These are phyloP conservation scores for Nannobrachium achirus DNA, from an alignment of 2,113 vertebrate genomes.

Conservation along the genomic window DNA sequence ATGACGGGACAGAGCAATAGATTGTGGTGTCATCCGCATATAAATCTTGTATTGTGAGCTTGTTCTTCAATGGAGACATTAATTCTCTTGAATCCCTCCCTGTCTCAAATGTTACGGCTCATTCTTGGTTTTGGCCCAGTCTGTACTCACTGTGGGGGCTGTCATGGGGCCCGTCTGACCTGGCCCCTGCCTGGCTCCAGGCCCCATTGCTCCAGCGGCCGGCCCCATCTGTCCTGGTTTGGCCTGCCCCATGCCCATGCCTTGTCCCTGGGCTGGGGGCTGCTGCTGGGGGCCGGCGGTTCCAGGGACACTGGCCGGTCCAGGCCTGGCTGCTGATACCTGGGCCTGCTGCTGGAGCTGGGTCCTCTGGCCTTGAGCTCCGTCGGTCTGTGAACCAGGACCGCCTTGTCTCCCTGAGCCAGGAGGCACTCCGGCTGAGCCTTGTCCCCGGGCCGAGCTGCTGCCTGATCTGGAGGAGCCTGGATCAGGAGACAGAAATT, in stretches of 20 bases:
- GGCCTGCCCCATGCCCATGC: constrained; percentile 64
- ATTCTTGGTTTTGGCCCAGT: background rate
- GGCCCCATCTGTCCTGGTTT: constrained; percentile 75
- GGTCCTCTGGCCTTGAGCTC: constrained; percentile 73
- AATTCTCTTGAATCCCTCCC: no score
- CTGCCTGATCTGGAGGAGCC: constrained; percentile 70
- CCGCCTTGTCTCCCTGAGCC: constrained; percentile 66
- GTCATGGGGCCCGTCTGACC: constrained; percentile 65
- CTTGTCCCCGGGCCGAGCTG: constrained; percentile 56
- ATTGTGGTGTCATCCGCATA: no score
- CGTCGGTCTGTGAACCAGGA: constrained; percentile 69
- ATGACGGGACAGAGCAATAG: no score
- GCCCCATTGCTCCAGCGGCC: constrained; percentile 66
- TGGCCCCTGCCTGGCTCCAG: constrained; percentile 52
- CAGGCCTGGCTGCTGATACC: constrained; percentile 68
- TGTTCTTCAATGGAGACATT: no score
- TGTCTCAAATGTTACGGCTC: background rate
- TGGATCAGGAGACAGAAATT: constrained; percentile 9
- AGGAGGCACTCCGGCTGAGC: constrained; percentile 59
- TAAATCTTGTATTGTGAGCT: no score
- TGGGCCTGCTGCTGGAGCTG: constrained; percentile 77
- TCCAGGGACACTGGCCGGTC: constrained; percentile 58
- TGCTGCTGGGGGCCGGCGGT: constrained; percentile 69
- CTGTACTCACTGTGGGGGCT: constrained; percentile 77
- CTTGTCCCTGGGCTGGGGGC: constrained; percentile 64